Conservation (phyloP, 2,888 invertebrate genomes). For the Beris chalybata region DNA sequence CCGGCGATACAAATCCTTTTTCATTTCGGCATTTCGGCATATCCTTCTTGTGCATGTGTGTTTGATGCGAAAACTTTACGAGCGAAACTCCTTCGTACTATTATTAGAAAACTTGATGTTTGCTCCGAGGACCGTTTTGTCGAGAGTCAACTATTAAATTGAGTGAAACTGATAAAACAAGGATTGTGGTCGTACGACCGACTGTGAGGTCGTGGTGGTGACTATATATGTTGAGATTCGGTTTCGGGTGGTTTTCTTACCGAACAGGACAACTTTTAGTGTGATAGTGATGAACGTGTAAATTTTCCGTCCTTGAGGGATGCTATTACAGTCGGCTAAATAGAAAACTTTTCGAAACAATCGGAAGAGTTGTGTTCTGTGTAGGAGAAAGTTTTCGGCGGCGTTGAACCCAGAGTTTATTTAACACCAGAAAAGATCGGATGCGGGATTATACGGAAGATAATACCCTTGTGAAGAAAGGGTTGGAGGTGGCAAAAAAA, state of each 20-base stretch:
- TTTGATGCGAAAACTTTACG: conserved; percentile 24
- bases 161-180: conserved; percentile 13
- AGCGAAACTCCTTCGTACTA: conserved; percentile 9
- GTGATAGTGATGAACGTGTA: too few relatives aligned
- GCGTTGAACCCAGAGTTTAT: not conserved
- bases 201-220: too few relatives aligned
- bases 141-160: conserved; percentile 13
- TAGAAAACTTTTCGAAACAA: conserved; percentile 24
- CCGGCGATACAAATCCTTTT: too few relatives aligned
- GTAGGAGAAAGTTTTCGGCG: conserved; percentile 8
- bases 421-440: too few relatives aligned
- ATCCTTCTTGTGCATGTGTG: not conserved
- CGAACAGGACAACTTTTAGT: too few relatives aligned
- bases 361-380: conserved; percentile 13
- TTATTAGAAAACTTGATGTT: conserved; percentile 31
- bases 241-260: too few relatives aligned
- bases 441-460: too few relatives aligned
- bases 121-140: conserved; percentile 15
- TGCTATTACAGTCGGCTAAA: not conserved
- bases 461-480: too few relatives aligned
- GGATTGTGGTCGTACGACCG: not conserved
- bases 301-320: too few relatives aligned
- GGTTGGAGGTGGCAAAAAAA: too few relatives aligned
- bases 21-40: too few relatives aligned
- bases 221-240: too few relatives aligned